Conservation (phyloP, 1,140 invertebrate species). For the Globodera ellingtonae region DNA sequence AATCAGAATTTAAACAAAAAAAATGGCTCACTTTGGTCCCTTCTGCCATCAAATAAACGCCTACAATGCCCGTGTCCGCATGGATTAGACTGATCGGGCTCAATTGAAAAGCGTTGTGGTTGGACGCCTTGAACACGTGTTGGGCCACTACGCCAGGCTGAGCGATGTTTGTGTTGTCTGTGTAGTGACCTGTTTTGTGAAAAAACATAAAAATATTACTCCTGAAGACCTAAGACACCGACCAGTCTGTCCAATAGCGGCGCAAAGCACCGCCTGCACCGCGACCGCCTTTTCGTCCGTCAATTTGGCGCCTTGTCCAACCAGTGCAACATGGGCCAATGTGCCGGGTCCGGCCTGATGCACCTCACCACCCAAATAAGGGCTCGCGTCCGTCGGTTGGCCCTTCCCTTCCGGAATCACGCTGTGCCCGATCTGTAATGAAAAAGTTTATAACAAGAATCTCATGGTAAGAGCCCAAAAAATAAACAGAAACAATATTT, state of each 20-base stretch:
- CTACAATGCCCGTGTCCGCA: slow-evolving; percentile 54
- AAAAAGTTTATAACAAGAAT: too few species aligned
- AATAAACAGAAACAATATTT: too few species aligned
- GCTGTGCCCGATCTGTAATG: neutral
- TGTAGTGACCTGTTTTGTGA: slow-evolving; percentile 30
- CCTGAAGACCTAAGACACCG: neutral
- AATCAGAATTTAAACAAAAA: neutral
- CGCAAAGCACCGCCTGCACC: slow-evolving; percentile 56
- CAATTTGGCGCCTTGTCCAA: slow-evolving; percentile 55
- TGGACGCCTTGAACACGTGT: slow-evolving; percentile 47
- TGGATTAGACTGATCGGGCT: slow-evolving; percentile 52
- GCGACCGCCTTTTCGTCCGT: slow-evolving; percentile 57
- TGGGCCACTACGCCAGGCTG: slow-evolving; percentile 44
- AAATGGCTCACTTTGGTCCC: slow-evolving; percentile 24
- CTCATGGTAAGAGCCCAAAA: too few species aligned
- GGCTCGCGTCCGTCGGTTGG: slow-evolving; percentile 31
- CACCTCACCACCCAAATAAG: slow-evolving; percentile 56
- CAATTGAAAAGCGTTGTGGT: slow-evolving; percentile 47
- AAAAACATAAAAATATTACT: slow-evolving; percentile 29
- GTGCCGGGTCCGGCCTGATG: slow-evolving; percentile 36
- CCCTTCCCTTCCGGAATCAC: slow-evolving; percentile 40
- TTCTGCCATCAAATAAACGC: slow-evolving; percentile 56
- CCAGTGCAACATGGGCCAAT: slow-evolving; percentile 59
- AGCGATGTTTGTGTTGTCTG: slow-evolving; percentile 41
- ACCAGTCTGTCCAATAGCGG: slow-evolving; percentile 45